Conservation (phyloP, 2,888 invertebrate species). For the Magallana nippona region DNA sequence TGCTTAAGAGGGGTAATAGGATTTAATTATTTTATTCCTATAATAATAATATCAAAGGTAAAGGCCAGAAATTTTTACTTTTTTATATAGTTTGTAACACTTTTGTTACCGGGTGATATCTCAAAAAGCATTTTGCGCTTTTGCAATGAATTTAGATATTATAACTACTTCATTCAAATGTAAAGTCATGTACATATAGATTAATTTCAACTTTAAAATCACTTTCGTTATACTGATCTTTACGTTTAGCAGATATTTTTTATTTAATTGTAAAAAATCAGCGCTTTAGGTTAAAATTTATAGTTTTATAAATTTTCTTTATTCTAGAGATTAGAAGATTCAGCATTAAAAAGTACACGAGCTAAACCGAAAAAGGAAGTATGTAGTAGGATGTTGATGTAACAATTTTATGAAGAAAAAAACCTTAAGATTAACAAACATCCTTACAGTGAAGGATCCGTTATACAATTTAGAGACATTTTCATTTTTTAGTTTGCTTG, state of each 20-base stretch:
- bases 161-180: no score
- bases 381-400: neutral
- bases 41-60: no score
- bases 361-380: conserved; percentile 7
- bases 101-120: no score
- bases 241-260: neutral
- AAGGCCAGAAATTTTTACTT: no score
- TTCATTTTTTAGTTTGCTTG: neutral
- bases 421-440: neutral
- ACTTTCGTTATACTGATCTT: neutral
- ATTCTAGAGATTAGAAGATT: conserved; percentile 10
- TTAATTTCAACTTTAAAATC: no score
- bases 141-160: no score
- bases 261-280: neutral
- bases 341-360: neutral
- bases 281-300: neutral
- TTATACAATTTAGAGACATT: neutral
- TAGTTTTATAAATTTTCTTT: conserved; percentile 2
- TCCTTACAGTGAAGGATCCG: neutral
- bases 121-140: no score
- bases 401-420: neutral
- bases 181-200: no score
- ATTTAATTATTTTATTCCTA: no score
- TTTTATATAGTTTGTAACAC: no score
- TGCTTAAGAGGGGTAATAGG: no score